Conservation (phyloP, 2,113 vertebrate species). For the Labeo rohita region DNA sequence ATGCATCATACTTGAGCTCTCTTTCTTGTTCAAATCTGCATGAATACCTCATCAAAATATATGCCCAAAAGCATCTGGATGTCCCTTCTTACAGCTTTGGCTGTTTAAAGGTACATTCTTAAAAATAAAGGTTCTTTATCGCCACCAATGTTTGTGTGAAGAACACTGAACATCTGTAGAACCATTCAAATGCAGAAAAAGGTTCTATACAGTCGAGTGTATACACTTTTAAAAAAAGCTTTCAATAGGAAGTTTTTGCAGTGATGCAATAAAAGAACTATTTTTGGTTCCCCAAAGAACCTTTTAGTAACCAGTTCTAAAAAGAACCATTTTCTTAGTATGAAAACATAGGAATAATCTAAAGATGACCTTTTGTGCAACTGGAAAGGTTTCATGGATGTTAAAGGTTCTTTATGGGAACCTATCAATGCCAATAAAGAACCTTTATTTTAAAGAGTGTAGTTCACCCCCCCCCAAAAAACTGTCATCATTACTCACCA, state of each 20-base stretch:
- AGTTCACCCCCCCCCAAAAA: background rate
- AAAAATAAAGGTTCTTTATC: too few relatives aligned
- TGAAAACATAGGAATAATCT: background rate
- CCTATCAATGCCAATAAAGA: background rate
- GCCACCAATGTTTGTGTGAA: too few relatives aligned
- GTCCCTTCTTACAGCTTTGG: background rate
- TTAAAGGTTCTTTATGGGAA: background rate
- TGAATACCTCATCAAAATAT: background rate
- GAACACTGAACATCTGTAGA: too few relatives aligned
- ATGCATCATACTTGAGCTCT: background rate
- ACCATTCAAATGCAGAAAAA: too few relatives aligned
- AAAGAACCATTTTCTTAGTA: background rate
- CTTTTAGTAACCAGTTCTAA: too few relatives aligned
- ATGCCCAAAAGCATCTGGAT: background rate
- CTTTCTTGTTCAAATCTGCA: background rate
- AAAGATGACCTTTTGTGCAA: background rate
- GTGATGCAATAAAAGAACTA: too few relatives aligned
- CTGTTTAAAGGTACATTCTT: background rate
- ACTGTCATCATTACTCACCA: background rate
- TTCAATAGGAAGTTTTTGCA: too few relatives aligned
- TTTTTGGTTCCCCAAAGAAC: background rate
- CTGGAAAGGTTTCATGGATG: background rate
- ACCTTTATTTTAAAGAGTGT: background rate
- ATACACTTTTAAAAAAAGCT: too few relatives aligned
- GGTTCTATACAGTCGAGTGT: too few relatives aligned